These are phyloP conservation scores for Sylvia atricapilla DNA, from an alignment of 2,113 vertebrate species.

Conservation along the genomic window DNA sequence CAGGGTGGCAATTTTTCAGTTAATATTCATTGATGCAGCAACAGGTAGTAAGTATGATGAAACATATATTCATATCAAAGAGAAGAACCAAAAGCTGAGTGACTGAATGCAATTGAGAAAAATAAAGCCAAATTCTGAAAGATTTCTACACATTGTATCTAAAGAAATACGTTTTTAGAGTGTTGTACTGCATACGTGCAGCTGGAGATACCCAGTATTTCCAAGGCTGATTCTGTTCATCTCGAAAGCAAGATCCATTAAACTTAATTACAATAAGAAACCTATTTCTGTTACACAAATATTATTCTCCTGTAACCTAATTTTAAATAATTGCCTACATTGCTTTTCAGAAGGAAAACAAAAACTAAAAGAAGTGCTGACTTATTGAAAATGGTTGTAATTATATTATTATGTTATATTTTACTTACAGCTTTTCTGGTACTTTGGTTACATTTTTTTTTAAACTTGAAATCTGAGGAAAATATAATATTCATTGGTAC, in stretches of 20 bases:
- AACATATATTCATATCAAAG: neutral
- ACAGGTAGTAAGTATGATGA: neutral
- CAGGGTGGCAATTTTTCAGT: neutral
- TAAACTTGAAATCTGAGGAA: conserved; percentile 16
- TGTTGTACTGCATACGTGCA: neutral
- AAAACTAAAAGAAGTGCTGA: conserved; percentile 72
- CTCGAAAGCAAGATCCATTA: conserved; percentile 54
- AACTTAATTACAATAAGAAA: conserved; percentile 74
- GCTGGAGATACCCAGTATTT: neutral
- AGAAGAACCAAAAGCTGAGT: neutral
- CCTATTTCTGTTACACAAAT: conserved; percentile 74
- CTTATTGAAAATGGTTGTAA: conserved; percentile 69
- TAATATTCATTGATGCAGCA: neutral
- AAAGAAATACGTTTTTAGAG: neutral
- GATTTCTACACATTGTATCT: neutral
- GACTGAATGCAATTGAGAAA: neutral
- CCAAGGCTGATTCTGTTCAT: conserved; percentile 32
- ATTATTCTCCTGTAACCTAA: conserved; percentile 75
- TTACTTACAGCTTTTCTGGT: conserved; percentile 49
- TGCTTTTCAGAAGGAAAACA: conserved; percentile 67
- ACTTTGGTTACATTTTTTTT: conserved; percentile 23
- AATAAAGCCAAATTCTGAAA: neutral
- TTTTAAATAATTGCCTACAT: conserved; percentile 77
- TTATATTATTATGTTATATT: conserved; percentile 71
- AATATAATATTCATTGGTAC: neutral